Evolutionary conservation across 2,113 vertebrate species (phyloP).

Genomic region (Phyllopteryx taeniolatus): DNA sequence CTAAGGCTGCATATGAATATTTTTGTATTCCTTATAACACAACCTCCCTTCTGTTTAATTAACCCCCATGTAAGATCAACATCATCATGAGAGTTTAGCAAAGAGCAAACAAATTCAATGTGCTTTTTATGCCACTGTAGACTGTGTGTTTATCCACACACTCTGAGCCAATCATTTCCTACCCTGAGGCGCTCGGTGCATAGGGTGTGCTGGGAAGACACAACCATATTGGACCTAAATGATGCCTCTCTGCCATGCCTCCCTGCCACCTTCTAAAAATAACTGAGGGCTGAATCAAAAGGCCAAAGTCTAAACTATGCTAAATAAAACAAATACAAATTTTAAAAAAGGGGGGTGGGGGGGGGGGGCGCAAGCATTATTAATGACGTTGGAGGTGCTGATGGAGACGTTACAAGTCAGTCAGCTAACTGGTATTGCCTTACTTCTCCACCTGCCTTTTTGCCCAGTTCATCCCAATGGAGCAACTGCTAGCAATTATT

Average conservation of each 20-base stretch:
- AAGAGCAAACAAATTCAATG: not conserved
- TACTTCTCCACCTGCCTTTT: conserved; percentile 41
- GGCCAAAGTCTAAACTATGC: conserved; percentile 60
- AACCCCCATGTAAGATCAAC: conserved; percentile 20
- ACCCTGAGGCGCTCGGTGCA: conserved; percentile 40
- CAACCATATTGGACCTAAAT: conserved; percentile 43
- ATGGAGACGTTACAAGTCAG: conserved; percentile 45
- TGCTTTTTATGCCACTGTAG: not conserved
- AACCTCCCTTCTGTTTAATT: conserved; percentile 3
- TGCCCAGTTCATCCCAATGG: not conserved
- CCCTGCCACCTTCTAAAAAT: conserved; percentile 1
- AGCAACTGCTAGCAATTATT: not conserved
- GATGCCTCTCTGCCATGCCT: conserved; percentile 16
- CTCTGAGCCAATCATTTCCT: conserved; percentile 49
- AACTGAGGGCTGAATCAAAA: conserved; percentile 21
- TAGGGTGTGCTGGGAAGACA: conserved; percentile 47
- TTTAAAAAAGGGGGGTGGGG: conserved; percentile 23
- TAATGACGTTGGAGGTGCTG: conserved; percentile 45
- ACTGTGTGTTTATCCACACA: conserved; percentile 43
- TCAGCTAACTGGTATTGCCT: conserved; percentile 33
- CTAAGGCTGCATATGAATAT: not conserved
- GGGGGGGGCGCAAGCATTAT: conserved; percentile 40
- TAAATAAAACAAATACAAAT: no score
- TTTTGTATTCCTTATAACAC: not conserved
- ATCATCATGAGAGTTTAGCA: conserved; percentile 24